Evolutionary conservation across 1,140 invertebrate genomes (phyloP).

Genomic region (Zaprionus davidi): DNA sequence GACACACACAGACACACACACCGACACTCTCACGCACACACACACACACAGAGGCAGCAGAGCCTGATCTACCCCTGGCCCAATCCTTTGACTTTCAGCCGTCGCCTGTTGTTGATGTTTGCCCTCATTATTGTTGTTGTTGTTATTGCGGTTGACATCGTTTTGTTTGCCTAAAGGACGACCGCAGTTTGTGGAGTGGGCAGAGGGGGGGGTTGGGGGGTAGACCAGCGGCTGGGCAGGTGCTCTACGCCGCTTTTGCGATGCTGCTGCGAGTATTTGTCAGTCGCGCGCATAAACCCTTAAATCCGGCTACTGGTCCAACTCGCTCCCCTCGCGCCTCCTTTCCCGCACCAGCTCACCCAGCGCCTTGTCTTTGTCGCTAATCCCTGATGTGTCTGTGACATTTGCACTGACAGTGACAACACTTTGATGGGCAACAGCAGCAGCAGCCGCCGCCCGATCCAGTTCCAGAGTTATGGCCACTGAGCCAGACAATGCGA

Average conservation of each 20-base stretch:
- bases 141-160: slow-evolving; percentile 80
- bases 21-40: slow-evolving; percentile 18
- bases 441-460: slow-evolving; percentile 14
- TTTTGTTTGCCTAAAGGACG: slow-evolving; percentile 75
- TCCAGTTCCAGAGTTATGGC: slow-evolving; percentile 41
- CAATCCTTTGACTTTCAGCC: slow-evolving; percentile 74
- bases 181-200: slow-evolving; percentile 29
- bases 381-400: slow-evolving; percentile 84
- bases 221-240: slow-evolving; percentile 37
- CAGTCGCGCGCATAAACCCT: slow-evolving; percentile 68
- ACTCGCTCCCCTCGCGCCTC: no score
- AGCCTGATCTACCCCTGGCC: slow-evolving; percentile 27
- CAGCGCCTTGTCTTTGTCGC: slow-evolving; percentile 51
- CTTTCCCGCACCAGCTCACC: neutral
- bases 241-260: slow-evolving; percentile 41
- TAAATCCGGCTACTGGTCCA: slow-evolving; percentile 66
- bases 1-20: slow-evolving; percentile 44
- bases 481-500: slow-evolving; percentile 30
- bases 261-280: slow-evolving; percentile 56
- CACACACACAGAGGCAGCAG: neutral
- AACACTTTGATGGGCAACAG: slow-evolving; percentile 81
- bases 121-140: slow-evolving; percentile 81
- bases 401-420: slow-evolving; percentile 84
- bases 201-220: neutral
- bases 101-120: slow-evolving; percentile 78